These are phyloP conservation scores for Plotosus lineatus DNA, from an alignment of 2,113 vertebrate species.

Conservation along the genomic window DNA sequence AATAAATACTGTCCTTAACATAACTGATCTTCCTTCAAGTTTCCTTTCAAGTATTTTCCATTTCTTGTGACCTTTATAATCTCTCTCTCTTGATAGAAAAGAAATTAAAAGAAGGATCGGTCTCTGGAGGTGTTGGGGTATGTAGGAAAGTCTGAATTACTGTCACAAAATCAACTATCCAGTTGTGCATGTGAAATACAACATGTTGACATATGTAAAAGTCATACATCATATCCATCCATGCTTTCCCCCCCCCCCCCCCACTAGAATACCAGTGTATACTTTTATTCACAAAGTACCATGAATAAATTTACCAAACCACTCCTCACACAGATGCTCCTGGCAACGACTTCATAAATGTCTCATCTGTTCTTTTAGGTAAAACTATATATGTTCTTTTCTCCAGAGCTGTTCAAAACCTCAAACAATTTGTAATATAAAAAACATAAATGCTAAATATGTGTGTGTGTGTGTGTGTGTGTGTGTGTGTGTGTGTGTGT, in stretches of 20 bases:
- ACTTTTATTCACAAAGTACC: not conserved
- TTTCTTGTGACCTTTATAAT: not conserved
- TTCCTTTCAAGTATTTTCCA: too few relatives aligned
- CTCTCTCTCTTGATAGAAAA: slow-evolving; percentile 37
- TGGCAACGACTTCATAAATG: not conserved
- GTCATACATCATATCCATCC: slow-evolving; percentile 53
- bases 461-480: too few relatives aligned
- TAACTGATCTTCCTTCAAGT: not conserved
- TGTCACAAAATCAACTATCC: slow-evolving; percentile 24
- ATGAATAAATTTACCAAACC: slow-evolving; percentile 10
- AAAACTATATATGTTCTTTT: not conserved
- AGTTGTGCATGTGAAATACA: slow-evolving; percentile 41
- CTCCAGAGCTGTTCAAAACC: not conserved
- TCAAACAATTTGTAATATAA: not conserved
- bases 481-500: too few relatives aligned
- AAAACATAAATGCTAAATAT: not conserved
- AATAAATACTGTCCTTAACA: not conserved
- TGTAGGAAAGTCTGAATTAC: slow-evolving; percentile 58
- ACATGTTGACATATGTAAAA: slow-evolving; percentile 19
- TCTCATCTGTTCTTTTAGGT: not conserved
- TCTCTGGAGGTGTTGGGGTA: slow-evolving; percentile 58
- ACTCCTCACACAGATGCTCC: not conserved
- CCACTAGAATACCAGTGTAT: not conserved
- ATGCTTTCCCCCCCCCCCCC: not conserved
- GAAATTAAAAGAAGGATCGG: slow-evolving; percentile 63